Conservation (phyloP, 37 sponge, comb jelly and placozoan species). For the Mnemiopsis leidyi region DNA sequence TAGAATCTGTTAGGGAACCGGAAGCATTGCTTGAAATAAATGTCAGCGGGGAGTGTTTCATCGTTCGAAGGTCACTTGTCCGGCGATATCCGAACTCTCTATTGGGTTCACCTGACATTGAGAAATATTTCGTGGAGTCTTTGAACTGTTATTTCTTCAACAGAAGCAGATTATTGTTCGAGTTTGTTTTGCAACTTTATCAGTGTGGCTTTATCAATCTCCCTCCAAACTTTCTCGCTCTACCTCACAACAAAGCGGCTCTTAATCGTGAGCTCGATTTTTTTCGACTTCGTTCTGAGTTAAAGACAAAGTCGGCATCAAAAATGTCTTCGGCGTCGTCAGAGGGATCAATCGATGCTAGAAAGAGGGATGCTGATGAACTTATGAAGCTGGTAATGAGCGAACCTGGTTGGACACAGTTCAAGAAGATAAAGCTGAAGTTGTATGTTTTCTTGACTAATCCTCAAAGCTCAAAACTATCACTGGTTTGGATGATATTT, state of each 20-base stretch:
- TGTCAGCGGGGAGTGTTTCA: neutral
- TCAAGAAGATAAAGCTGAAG: neutral
- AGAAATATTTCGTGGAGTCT: neutral
- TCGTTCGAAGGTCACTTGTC: neutral
- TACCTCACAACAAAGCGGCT: neutral
- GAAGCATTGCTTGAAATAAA: neutral
- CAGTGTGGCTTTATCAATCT: neutral
- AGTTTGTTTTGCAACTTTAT: slow-evolving; percentile 27
- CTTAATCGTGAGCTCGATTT: slow-evolving; percentile 9
- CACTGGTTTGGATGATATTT: neutral
- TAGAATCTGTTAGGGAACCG: neutral
- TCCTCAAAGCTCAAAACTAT: neutral
- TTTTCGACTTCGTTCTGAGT: neutral
- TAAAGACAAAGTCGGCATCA: neutral
- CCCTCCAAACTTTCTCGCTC: neutral
- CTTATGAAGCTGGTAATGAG: neutral
- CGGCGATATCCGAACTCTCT: neutral
- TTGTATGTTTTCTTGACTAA: neutral
- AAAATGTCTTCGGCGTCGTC: neutral
- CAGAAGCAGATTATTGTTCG: slow-evolving; percentile 3
- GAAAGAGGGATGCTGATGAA: neutral
- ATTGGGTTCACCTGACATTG: neutral
- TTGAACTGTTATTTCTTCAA: slow-evolving; percentile 1
- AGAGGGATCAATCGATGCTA: neutral
- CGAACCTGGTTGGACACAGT: neutral